Percentiles rank a stretch among this genome's conserved stretches.
Conservation (phyloP, 2,113 vertebrate genomes). For the Etheostoma cragini region DNA sequence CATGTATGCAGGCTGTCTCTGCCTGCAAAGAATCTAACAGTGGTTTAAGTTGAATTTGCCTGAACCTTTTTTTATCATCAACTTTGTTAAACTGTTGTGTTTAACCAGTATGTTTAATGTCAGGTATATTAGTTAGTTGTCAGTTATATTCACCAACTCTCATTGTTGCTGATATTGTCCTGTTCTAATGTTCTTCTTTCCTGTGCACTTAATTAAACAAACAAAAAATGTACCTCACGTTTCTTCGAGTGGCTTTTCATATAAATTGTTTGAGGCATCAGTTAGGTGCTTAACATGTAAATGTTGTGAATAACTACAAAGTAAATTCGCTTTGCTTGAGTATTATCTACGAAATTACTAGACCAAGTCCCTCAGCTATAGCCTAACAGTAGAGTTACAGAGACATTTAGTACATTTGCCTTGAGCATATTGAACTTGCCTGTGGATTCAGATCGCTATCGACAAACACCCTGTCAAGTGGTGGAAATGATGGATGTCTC, state of each 20-base stretch:
- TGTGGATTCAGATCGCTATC: background rate
- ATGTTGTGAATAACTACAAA: background rate
- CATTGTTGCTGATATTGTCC: background rate
- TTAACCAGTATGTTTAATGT: background rate
- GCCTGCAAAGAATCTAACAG: background rate
- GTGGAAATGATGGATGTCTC: conserved; percentile 4
- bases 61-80: conserved; percentile 1
- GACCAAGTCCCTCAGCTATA: background rate
- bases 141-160: background rate
- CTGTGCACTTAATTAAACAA: background rate
- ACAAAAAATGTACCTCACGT: background rate
- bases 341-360: background rate
- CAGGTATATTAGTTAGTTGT: background rate
- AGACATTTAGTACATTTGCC: background rate
- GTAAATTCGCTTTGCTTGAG: background rate
- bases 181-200: background rate
- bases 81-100: background rate
- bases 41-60: background rate
- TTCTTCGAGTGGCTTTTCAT: background rate
- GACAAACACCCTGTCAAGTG: background rate
- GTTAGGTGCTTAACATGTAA: background rate
- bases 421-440: background rate
- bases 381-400: background rate
- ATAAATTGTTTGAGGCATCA: background rate
- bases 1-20: conserved; percentile 15